Conservation (phyloP, 2,113 vertebrate genomes). For the Heliornis fulica region DNA sequence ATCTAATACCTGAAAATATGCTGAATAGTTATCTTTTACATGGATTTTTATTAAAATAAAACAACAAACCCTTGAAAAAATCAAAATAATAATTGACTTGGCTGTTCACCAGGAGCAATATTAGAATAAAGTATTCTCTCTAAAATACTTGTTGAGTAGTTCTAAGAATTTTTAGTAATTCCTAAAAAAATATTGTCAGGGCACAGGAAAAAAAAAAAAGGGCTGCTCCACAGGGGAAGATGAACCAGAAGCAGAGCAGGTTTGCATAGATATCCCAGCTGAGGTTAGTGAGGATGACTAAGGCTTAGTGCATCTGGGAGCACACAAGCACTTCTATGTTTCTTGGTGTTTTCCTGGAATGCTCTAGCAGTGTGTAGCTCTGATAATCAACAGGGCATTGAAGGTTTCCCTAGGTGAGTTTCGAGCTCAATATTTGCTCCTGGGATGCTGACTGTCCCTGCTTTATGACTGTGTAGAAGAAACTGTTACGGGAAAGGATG, state of each 20-base stretch:
- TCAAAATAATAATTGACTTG: not conserved
- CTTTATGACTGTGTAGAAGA: rapidly evolving
- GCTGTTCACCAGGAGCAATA: not conserved
- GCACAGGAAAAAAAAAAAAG: not conserved
- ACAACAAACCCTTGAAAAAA: not conserved
- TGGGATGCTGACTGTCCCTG: not conserved
- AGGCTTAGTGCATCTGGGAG: not conserved
- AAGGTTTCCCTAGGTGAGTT: not conserved
- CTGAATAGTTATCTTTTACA: not conserved
- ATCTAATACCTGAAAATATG: not conserved
- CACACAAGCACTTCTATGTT: rapidly evolving
- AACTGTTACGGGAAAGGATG: not conserved
- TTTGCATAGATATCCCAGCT: not conserved
- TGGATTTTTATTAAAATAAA: not conserved
- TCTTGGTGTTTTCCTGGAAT: not conserved
- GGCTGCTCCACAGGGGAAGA: not conserved
- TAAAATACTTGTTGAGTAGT: not conserved
- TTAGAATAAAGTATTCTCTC: not conserved
- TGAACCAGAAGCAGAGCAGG: rapidly evolving
- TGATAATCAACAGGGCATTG: not conserved
- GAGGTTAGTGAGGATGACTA: not conserved
- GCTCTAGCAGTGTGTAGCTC: not conserved
- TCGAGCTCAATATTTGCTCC: not conserved
- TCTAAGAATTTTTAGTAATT: not conserved
- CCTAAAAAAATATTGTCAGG: not conserved